These are phyloP conservation scores for Notamacropus eugenii DNA, from an alignment of 2,797 vertebrate species.

Conservation along the genomic window DNA sequence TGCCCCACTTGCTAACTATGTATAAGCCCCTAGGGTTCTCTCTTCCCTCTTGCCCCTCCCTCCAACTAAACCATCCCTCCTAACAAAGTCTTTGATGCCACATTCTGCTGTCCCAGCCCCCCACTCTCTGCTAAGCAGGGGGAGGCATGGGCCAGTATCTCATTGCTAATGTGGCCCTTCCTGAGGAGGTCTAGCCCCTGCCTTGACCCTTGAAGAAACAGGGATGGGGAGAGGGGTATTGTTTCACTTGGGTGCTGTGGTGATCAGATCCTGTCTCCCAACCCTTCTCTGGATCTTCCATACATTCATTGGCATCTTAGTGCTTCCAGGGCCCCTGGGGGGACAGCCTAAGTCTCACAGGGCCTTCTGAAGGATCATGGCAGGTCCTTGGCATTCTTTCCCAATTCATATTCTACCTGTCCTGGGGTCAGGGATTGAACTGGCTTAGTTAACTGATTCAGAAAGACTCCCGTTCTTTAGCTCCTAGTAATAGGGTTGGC, in stretches of 20 bases:
- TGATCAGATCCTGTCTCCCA: neutral
- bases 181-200: too few species aligned
- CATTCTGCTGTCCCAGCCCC: neutral
- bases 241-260: neutral
- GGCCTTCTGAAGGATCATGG: too few species aligned
- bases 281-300: neutral
- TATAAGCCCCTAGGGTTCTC: neutral
- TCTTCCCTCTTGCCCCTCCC: neutral
- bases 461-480: neutral
- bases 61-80: too few species aligned
- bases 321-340: too few species aligned
- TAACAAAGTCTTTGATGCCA: too few species aligned
- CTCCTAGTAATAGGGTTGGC: fast-evolving
- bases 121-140: neutral
- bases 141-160: neutral
- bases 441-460: neutral
- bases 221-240: neutral
- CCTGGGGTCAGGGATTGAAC: neutral
- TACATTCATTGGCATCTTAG: too few species aligned
- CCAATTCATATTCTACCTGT: neutral
- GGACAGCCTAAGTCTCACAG: too few species aligned
- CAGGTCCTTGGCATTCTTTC: neutral
- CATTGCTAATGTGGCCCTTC: neutral
- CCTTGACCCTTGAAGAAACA: neutral
- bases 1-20: too few species aligned